phyloP scores from a whole-genome alignment of 2,113 vertebrate species.

The Notothenia coriiceps region DNA sequence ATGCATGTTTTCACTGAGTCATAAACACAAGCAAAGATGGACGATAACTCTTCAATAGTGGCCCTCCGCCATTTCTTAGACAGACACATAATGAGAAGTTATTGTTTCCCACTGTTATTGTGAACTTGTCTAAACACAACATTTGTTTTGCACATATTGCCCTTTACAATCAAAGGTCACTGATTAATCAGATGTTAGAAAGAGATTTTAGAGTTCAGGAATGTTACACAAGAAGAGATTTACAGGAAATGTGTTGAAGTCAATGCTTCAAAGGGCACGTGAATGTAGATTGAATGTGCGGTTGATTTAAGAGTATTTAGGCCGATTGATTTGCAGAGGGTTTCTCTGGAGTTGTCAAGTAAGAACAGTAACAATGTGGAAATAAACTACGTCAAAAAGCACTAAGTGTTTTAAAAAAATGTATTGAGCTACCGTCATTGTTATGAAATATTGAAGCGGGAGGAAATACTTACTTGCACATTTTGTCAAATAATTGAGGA shows the following conservation, averaged over 20 bases:
- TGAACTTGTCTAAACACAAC: conserved; percentile 55
- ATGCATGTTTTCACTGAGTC: conserved; percentile 52
- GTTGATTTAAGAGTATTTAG: conserved; percentile 13
- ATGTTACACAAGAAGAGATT: conserved; percentile 23
- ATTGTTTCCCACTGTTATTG: conserved; percentile 70
- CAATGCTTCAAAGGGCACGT: not conserved
- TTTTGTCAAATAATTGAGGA: not conserved
- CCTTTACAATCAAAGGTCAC: conserved; percentile 46
- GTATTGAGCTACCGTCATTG: not conserved
- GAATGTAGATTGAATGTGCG: conserved; percentile 2
- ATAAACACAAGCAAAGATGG: conserved; percentile 71
- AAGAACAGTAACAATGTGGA: conserved; percentile 26
- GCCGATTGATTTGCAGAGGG: not conserved
- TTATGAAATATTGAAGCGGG: conserved; percentile 2
- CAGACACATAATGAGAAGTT: conserved; percentile 61
- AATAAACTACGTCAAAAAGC: conserved; percentile 22
- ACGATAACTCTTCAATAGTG: conserved; percentile 76
- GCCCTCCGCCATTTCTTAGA: conserved; percentile 69
- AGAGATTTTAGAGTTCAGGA: conserved; percentile 28
- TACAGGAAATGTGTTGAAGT: conserved; percentile 37
- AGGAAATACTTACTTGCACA: conserved; percentile 8
- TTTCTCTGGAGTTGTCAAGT: not conserved
- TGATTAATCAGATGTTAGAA: conserved; percentile 41
- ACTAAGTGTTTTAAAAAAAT: not conserved
- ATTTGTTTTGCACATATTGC: conserved; percentile 53